A percentile compares a stretch with the other conserved stretches of the same genome.
Conservation (phyloP, 2,888 invertebrate genomes). For the Stenodera caucasica region DNA sequence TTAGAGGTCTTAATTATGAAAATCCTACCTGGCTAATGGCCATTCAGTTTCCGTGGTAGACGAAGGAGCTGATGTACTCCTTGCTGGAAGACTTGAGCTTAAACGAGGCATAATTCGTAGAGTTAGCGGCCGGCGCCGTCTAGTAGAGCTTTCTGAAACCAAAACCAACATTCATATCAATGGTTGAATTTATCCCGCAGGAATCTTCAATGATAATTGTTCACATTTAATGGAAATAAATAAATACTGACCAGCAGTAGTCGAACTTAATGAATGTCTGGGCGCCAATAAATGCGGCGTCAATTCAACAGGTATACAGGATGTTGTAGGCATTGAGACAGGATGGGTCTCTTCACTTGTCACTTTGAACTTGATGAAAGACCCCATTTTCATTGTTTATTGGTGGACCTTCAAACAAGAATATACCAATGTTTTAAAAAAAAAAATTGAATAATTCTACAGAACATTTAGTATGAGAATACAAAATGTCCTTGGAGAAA, state of each 20-base stretch:
- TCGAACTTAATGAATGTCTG: conserved; percentile 57
- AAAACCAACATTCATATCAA: background rate
- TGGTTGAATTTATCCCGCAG: conserved; percentile 7
- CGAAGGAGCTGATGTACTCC: conserved; percentile 55
- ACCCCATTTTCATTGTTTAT: conserved; percentile 29
- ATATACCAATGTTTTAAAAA: no score
- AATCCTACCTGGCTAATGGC: conserved; percentile 55
- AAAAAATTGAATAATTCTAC: no score
- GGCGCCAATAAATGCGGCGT: conserved; percentile 57
- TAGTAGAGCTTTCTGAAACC: conserved; percentile 55
- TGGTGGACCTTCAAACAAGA: no score
- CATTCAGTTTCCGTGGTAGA: conserved; percentile 56
- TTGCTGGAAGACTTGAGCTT: conserved; percentile 57
- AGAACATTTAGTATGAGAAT: no score
- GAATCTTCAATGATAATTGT: conserved; percentile 7
- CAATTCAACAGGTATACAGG: conserved; percentile 43
- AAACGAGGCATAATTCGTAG: conserved; percentile 58
- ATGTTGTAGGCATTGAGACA: conserved; percentile 32
- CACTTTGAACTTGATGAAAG: conserved; percentile 47
- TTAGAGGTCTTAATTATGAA: no score
- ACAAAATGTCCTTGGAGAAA: no score
- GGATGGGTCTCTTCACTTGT: conserved; percentile 44
- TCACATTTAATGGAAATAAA: background rate
- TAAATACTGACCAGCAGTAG: background rate
- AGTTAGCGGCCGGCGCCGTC: conserved; percentile 58